A percentile compares a stretch with the other conserved stretches of the same genome.
Conservation (phyloP, 2,113 vertebrate genomes). For the Petroica traversi region DNA sequence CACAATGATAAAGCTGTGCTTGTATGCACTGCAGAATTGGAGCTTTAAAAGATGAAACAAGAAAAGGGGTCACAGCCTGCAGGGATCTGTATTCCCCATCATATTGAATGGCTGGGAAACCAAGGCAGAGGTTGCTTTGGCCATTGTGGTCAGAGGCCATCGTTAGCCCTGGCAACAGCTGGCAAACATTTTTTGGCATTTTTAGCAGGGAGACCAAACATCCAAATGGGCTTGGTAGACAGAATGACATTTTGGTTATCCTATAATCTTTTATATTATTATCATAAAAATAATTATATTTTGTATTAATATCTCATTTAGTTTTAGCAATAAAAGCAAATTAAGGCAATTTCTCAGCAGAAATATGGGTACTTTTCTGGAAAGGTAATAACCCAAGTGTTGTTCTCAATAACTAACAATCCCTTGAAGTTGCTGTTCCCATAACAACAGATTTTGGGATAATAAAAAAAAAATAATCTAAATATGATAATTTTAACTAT, state of each 20-base stretch:
- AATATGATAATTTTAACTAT: not conserved
- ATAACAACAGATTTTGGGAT: not conserved
- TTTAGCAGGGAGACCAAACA: not conserved
- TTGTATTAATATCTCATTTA: not conserved
- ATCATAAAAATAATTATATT: not conserved
- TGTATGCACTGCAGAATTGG: fast-evolving
- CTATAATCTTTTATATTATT: not conserved
- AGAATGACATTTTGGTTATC: not conserved
- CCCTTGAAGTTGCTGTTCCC: not conserved
- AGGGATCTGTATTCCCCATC: not conserved
- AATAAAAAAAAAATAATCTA: not conserved
- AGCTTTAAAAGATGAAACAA: not conserved
- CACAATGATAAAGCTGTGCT: not conserved
- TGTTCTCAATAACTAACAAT: not conserved
- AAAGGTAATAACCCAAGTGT: not conserved
- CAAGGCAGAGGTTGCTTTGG: not conserved
- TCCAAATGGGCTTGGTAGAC: not conserved
- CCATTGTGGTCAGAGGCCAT: not conserved
- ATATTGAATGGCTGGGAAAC: not conserved
- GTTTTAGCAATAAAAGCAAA: not conserved
- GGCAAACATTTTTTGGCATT: not conserved
- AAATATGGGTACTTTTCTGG: not conserved
- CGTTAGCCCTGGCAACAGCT: not conserved
- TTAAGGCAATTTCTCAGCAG: not conserved
- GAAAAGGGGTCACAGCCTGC: not conserved